Percentiles rank a stretch among this genome's conserved stretches.
phyloP scores from a whole-genome alignment of 2,888 invertebrate genomes.

The Oxycera nigricornis region DNA sequence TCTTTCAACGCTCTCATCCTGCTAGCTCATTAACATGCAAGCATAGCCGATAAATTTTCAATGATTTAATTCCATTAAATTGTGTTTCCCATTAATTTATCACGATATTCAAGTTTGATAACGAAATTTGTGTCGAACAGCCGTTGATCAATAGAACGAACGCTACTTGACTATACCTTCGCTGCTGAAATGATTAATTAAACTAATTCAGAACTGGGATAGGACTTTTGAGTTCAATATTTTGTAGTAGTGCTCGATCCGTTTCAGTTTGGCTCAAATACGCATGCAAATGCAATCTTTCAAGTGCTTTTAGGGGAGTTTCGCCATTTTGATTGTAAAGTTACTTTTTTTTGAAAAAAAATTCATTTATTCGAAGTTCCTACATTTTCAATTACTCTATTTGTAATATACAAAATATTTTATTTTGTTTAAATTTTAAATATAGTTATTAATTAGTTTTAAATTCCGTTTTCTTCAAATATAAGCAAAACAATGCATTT shows the following conservation, averaged over 20 bases:
- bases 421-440: too few species aligned
- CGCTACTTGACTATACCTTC: constrained; percentile 10
- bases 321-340: background rate
- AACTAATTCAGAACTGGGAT: constrained; percentile 4
- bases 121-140: background rate
- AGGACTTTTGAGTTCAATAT: background rate
- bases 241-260: background rate
- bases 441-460: too few species aligned
- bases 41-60: background rate
- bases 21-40: background rate
- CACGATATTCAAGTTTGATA: background rate
- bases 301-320: too few species aligned
- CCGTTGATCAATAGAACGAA: constrained; percentile 5
- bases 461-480: too few species aligned
- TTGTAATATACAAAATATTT: too few species aligned
- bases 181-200: constrained; percentile 15
- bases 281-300: background rate
- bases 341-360: too few species aligned
- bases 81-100: background rate
- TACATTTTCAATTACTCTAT: too few species aligned
- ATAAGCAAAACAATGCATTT: too few species aligned
- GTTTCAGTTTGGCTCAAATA: background rate
- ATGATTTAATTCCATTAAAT: background rate
- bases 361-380: too few species aligned
- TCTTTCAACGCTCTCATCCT: too few species aligned